Percentiles rank a stretch among this genome's conserved stretches.
Conservation (phyloP, 2,797 vertebrate species). For the Glossophaga mutica region DNA sequence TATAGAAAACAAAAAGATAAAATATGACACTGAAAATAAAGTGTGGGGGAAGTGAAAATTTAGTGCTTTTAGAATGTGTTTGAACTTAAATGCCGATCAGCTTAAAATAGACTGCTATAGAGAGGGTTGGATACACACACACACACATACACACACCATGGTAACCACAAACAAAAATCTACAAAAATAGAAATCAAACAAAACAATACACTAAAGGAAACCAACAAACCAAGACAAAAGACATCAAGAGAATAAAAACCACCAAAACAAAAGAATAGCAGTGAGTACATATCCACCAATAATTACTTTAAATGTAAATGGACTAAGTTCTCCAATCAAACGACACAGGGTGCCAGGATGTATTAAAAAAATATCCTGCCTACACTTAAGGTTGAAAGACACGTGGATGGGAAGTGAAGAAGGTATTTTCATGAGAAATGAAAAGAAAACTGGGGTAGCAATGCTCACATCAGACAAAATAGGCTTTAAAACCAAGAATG, state of each 20-base stretch:
- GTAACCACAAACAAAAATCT: background rate
- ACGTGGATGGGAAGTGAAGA: background rate
- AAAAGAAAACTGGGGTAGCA: background rate
- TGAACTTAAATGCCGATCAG: background rate
- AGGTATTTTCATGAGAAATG: too few relatives aligned
- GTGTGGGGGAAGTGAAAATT: background rate
- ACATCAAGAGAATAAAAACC: background rate
- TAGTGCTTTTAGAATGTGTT: background rate
- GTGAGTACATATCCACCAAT: background rate
- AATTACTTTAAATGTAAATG: background rate
- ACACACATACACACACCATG: background rate
- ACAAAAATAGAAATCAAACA: background rate
- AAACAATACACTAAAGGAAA: background rate
- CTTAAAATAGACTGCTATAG: background rate
- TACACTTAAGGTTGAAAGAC: background rate
- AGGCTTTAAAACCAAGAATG: background rate
- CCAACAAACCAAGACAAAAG: background rate
- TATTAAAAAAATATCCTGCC: background rate
- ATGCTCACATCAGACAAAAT: background rate
- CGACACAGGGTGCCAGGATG: too few relatives aligned
- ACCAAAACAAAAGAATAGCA: background rate
- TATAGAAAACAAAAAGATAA: background rate
- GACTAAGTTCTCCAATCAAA: background rate
- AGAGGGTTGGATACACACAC: background rate
- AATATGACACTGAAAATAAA: background rate